These are phyloP conservation scores for Eucidaris tribuloides DNA, from an alignment of 35 echinoderm and acorn worm species.

Conservation along the genomic window DNA sequence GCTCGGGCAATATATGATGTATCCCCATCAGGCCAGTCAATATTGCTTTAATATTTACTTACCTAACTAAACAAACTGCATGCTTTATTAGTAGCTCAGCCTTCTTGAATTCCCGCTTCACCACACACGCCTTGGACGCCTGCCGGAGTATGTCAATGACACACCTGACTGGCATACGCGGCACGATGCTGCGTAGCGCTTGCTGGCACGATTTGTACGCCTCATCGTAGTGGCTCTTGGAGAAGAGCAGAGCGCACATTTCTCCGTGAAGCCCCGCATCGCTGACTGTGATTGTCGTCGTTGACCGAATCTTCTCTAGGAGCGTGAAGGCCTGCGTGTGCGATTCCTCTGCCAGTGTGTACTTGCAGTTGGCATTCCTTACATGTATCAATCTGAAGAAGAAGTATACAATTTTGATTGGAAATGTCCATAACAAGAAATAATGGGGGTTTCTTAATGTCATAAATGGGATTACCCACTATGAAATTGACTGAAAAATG, in stretches of 20 bases:
- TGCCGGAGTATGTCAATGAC: slow-evolving; percentile 78
- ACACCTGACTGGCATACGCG: slow-evolving; percentile 59
- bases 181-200: slow-evolving; percentile 48
- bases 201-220: slow-evolving; percentile 77
- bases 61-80: slow-evolving; percentile 89
- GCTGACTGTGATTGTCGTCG: slow-evolving; percentile 42
- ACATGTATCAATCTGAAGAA: slow-evolving; percentile 82
- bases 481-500: too few relatives aligned
- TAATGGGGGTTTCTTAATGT: too few relatives aligned
- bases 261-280: slow-evolving; percentile 68
- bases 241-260: slow-evolving; percentile 88
- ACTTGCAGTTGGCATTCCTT: slow-evolving; percentile 90
- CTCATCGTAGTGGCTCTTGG: slow-evolving; percentile 96
- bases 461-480: too few relatives aligned
- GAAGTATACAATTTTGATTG: background rate
- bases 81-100: slow-evolving; percentile 92
- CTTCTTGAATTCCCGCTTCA: slow-evolving; percentile 96
- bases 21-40: too few relatives aligned
- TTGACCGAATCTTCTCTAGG: slow-evolving; percentile 29
- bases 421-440: too few relatives aligned
- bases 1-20: too few relatives aligned
- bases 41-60: too few relatives aligned
- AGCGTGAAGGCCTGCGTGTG: slow-evolving; percentile 42
- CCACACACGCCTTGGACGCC: slow-evolving; percentile 90
- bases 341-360: slow-evolving; percentile 64